Evolutionary conservation across 2,113 vertebrate species (phyloP), one percentile per base, ranked within the genome.

Genomic region (Lophochroa leadbeateri): DNA sequence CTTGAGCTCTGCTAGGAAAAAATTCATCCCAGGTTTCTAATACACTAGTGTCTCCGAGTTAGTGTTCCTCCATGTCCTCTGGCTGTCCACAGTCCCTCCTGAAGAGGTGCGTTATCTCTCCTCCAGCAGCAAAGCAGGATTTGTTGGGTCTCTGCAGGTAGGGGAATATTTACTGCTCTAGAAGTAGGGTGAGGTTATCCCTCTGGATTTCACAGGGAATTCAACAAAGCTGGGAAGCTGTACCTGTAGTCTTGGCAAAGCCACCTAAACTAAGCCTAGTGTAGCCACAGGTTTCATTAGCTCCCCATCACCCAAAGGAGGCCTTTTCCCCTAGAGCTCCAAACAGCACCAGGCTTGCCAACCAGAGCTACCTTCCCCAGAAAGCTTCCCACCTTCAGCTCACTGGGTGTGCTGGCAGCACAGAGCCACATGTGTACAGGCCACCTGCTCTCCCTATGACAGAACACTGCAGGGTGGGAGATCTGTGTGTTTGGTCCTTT

Each of bases 361-460:
- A 7, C 3, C n/a, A 44, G 12, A 61, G 4, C 29, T 27, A 14
- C 5, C 8, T n/a, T 39, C 39, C 64, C 69, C 28, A 18, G 44
- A 90, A 76, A 72, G 6, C 4, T 81, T 70, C 50, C 53, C 35
- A 53, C 31, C 17, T 61, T 23, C 29, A 31, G 27, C 25, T 47
- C 7, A 2, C 8, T 63, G 64, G 28, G 6, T 14, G 7, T 41
- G 27, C 39, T 60, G 27, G 35, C 10, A 70, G 29, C 35, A 31
- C 0, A 4, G 15, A 82, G 11, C 17, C 44, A 64, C 16, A 25
- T 0, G 0, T 16, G 47, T 41, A n/a, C 21, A 81, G 69, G 15
- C 4, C 9, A 4, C 25, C 50, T 2, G 0, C 35, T 25, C 28
- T 70, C 28, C 69, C 21, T 0, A 2, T 4, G 58, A 11, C 24